Conservation (phyloP, 2,888 invertebrate genomes). For the Amphipyra tragopoginis region DNA sequence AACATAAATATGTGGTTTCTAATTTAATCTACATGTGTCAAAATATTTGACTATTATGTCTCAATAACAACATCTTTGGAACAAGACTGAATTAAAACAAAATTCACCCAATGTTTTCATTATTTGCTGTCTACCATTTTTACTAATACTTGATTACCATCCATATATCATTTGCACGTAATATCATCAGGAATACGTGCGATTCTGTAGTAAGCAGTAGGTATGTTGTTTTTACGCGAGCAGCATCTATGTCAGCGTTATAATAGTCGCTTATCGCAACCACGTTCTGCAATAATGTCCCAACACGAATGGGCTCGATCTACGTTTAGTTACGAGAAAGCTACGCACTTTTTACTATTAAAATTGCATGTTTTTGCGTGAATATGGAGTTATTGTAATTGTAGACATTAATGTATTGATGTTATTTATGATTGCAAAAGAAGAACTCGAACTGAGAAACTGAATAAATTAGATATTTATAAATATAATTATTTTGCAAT, state of each 20-base stretch:
- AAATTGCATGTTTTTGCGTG: constrained; percentile 30
- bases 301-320: constrained; percentile 63
- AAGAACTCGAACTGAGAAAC: constrained; percentile 6
- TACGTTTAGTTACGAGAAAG: constrained; percentile 57
- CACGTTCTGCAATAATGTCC: constrained; percentile 65
- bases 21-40: too few relatives aligned
- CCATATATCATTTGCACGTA: too few relatives aligned
- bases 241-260: constrained; percentile 56
- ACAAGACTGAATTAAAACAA: too few relatives aligned
- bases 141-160: too few relatives aligned
- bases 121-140: too few relatives aligned
- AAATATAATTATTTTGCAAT: background rate
- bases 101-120: too few relatives aligned
- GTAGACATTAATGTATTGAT: constrained; percentile 9
- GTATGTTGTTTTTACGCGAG: constrained; percentile 43
- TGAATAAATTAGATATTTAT: background rate
- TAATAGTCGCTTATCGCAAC: constrained; percentile 67
- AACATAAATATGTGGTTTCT: too few relatives aligned
- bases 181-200: too few relatives aligned
- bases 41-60: too few relatives aligned
- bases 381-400: constrained; percentile 15
- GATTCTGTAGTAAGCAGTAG: constrained; percentile 3
- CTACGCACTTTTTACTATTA: constrained; percentile 40
- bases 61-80: too few relatives aligned
- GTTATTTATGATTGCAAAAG: constrained; percentile 13